Base-by-base conservation (phyloP, 2,888 invertebrate species). In the Minunthozetes semirufus region DNA sequence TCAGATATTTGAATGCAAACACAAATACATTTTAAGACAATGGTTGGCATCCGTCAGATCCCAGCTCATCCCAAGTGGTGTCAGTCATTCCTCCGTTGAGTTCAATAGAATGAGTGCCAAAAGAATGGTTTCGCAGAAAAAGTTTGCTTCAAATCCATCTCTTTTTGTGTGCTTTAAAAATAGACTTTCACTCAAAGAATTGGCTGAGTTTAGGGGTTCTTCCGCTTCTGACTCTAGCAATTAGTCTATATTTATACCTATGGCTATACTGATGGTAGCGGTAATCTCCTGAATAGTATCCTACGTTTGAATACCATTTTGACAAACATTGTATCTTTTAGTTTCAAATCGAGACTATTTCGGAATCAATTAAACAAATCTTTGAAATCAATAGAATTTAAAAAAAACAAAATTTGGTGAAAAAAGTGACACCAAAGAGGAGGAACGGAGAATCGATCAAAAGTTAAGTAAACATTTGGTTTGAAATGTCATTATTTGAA, bases 71-170 rank as follows among this genome's bases (percentile, higher is more conserved):
- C 29, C 63, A 22, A 27, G 9, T 61, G 6, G 63, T 63, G 63
- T 63, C 63, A 63, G 27, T 63, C 63, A 63, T 63, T n/a, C 27
- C 17, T 33, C 19, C 63, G 17, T 33, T 56, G 63, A 59, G 63
- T 63, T 63, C 63, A 63, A 63, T 4, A 63, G 63, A 63, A 63
- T 63, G n/a, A 61, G 15, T 61, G 61, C 61, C 61, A 61, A 61
- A 61, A 22, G 19, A 17, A 61, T 19, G 11, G 27, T 25, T 17
- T 27, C 22, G 5, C 13, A 17, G 25, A 25, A 5, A n/a, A n/a
- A n/a, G 19, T 19, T 27, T 61, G 15, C 19, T 29, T 22, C 27
- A 61, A 61, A 61, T 29, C 8, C 8, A 29, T 63, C 63, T 63
- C 29, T 33, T 63, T 33, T 13, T 33, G 9, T 17, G 29, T 33